Conservation (phyloP, 2,113 vertebrate genomes). For the Ceyx melanurus region DNA sequence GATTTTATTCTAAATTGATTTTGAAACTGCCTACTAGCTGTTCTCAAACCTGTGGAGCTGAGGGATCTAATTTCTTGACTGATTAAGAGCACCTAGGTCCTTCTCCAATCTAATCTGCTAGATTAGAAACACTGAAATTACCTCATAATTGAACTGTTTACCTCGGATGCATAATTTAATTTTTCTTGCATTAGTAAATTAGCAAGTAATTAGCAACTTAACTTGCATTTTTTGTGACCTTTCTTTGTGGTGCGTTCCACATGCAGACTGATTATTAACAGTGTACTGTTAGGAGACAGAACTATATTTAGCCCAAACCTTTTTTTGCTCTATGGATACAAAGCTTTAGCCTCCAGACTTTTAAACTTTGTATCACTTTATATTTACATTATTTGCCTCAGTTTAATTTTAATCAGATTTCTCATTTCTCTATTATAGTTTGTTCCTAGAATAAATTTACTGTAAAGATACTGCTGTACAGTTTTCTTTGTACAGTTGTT, state of each 20-base stretch:
- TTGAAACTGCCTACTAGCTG: background rate
- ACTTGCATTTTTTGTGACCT: background rate
- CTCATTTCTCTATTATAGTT: background rate
- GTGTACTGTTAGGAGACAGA: background rate
- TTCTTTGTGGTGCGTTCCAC: background rate
- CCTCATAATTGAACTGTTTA: background rate
- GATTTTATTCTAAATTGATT: background rate
- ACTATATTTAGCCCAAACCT: background rate
- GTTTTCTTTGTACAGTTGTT: background rate
- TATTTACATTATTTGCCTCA: background rate
- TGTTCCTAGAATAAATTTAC: background rate
- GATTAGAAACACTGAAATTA: background rate
- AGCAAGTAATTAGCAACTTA: background rate
- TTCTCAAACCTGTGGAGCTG: background rate
- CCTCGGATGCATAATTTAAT: background rate
- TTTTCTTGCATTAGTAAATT: background rate
- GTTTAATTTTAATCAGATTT: background rate
- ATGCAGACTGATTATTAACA: background rate
- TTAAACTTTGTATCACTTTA: background rate
- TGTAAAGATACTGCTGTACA: background rate
- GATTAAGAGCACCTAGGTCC: background rate
- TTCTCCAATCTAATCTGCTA: background rate
- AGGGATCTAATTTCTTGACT: background rate
- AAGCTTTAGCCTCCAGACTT: background rate
- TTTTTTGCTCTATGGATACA: background rate